Evolutionary conservation across 2,797 vertebrate genomes (phyloP).

Genomic region (Ptychobarbus kaznakovi): DNA sequence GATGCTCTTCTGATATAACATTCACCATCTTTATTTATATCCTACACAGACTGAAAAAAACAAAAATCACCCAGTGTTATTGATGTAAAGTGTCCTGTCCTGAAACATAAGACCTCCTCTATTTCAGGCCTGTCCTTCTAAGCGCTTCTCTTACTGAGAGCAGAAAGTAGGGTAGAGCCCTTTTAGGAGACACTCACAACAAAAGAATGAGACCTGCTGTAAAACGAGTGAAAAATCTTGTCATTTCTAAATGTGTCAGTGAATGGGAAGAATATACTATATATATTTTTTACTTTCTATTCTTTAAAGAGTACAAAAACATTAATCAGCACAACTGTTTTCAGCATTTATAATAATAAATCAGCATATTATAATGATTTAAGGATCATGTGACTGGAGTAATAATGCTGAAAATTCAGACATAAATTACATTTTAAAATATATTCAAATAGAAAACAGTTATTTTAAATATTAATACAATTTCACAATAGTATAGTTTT

Average conservation of each 20-base stretch:
- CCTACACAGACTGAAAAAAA: neutral
- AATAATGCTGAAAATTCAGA: neutral
- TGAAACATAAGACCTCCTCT: constrained; percentile 46
- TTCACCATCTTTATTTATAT: constrained; percentile 40
- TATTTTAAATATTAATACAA: neutral
- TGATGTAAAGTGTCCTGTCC: constrained; percentile 47
- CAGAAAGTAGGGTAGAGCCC: constrained; percentile 2
- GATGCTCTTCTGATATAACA: constrained; percentile 19
- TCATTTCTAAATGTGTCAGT: neutral
- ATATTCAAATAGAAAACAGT: neutral
- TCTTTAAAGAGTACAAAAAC: neutral
- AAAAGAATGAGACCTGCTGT: neutral
- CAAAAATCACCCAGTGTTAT: constrained; percentile 31
- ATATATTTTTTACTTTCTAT: neutral
- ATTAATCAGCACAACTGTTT: neutral
- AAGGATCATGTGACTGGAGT: neutral
- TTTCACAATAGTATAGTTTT: neutral
- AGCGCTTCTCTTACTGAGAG: constrained; percentile 18
- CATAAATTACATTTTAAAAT: neutral
- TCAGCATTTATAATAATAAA: neutral
- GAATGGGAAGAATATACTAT: neutral
- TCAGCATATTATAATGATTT: neutral
- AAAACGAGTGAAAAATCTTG: neutral
- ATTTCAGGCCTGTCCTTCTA: constrained; percentile 29
- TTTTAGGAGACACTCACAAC: neutral